Conservation (phyloP, 2,113 vertebrate genomes). For the Eubucco bourcierii region DNA sequence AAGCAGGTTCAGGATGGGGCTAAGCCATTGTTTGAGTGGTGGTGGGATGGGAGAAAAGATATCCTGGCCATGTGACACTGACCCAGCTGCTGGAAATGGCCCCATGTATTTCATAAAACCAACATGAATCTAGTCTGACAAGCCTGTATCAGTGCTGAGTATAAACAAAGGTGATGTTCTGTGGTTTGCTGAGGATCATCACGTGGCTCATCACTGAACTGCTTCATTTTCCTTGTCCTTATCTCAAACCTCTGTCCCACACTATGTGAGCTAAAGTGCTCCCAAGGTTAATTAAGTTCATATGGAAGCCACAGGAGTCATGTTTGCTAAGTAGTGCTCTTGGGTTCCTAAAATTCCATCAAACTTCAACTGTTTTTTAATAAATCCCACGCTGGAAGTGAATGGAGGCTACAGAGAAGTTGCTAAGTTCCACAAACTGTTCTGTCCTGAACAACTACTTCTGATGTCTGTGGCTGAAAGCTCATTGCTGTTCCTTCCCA, state of each 20-base stretch:
- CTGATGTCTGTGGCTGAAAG: not conserved
- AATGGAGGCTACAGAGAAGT: accelerated
- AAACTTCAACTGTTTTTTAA: not conserved
- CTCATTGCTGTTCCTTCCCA: not conserved
- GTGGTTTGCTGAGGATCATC: not conserved
- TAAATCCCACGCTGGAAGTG: not conserved
- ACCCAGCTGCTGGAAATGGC: not conserved
- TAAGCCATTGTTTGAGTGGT: not conserved
- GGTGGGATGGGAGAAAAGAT: not conserved
- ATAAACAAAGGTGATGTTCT: not conserved
- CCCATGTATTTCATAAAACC: not conserved
- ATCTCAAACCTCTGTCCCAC: not conserved
- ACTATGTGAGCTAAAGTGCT: not conserved
- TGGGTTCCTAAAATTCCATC: not conserved
- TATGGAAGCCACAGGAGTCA: not conserved
- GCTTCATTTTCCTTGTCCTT: not conserved
- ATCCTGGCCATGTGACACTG: not conserved
- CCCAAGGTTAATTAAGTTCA: not conserved
- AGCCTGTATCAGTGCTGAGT: not conserved
- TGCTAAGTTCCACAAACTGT: not conserved
- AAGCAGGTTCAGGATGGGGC: not conserved
- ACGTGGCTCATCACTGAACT: not conserved
- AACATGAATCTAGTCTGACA: not conserved
- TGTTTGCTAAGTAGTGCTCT: not conserved
- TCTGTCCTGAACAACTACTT: not conserved